Base-by-base conservation (phyloP, 1,140 invertebrate genomes). In the Trachelipus rathkii region DNA sequence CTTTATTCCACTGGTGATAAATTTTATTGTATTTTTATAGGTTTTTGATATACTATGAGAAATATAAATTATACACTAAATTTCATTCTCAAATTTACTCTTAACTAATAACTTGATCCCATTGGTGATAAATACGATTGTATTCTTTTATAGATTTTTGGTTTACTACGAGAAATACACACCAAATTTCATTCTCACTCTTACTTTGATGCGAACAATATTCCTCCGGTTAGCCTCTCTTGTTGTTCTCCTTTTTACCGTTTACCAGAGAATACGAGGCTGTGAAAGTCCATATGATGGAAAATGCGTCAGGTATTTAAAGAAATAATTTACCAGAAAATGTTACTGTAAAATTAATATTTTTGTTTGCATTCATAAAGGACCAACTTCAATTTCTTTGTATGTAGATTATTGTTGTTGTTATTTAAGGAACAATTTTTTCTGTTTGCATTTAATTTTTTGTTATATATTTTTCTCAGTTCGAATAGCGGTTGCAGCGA, bases 201-300 rank as follows among this genome's bases (percentile, higher is more conserved):
- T 93, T 5, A 90, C 89, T 0, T 82, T 95, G 0, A 84, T 93
- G 10, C 87, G 93, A 71, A 92, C 90, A 0, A 88, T 95, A 2
- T 88, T 94, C 53, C 83, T 95, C n/a, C 87, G 93, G 24, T 85
- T 95, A 5, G 89, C 92, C 0, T 92, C 92, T 0, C 84, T 95
- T 0, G 87, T 85, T 0, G 90, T 93, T 0, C 85, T 95, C 3
- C 85, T 94, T 11, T 88, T 87, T 67, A 90, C 91, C 19, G 87
- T 95, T 67, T 91, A 92, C 83, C 85, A 86, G 66, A 85, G 89
- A 60, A 86, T 91, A 84, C 82, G 79, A 82, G 82, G 23, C 23
- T 78, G 78, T 44, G 43, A n/a, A 69, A 76, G 13, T 72, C 81
- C 19, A 23, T 70, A 24, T 21, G 10, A 44, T 53, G 44, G 70